These are phyloP conservation scores for Chlorops oryzae DNA, from an alignment of 1,140 invertebrate species.

Conservation along the genomic window DNA sequence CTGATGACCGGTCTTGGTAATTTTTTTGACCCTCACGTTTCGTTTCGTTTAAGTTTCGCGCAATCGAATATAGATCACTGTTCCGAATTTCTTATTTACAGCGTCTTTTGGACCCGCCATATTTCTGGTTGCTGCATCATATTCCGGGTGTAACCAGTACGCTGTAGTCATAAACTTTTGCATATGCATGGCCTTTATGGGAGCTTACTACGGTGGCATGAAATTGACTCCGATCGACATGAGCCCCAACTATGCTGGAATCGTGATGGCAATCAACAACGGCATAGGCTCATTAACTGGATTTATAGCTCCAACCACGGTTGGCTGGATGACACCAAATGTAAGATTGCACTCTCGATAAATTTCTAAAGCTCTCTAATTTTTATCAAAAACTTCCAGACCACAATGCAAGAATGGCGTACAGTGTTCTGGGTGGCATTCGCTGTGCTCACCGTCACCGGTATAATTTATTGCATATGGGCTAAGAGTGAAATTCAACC, in stretches of 20 bases:
- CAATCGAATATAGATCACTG: no score
- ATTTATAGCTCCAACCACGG: conserved; percentile 59
- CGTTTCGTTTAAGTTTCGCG: no score
- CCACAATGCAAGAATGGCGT: conserved; percentile 68
- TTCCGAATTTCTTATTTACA: no score
- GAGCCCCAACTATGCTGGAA: conserved; percentile 70
- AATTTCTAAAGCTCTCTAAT: no score
- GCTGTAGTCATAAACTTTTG: no score
- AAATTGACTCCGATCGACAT: conserved; percentile 73
- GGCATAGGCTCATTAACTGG: conserved; percentile 70
- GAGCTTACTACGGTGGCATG: conserved; percentile 61
- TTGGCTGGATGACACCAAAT: conserved; percentile 63
- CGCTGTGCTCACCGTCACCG: conserved; percentile 65
- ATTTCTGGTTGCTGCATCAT: no score
- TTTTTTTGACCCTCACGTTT: no score
- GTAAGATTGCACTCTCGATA: no score
- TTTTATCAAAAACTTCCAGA: no score
- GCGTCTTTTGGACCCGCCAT: no score
- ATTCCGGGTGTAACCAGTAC: no score
- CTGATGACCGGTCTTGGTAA: conserved; percentile 66
- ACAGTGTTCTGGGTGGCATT: conserved; percentile 76
- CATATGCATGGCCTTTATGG: no score
- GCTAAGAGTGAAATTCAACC: conserved; percentile 65
- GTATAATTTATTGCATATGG: conserved; percentile 65
- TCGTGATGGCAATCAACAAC: conserved; percentile 73